Evolutionary conservation across 2,797 vertebrate genomes (phyloP), one percentile per base, ranked within the genome.

Genomic region (Delichon dasypus): DNA sequence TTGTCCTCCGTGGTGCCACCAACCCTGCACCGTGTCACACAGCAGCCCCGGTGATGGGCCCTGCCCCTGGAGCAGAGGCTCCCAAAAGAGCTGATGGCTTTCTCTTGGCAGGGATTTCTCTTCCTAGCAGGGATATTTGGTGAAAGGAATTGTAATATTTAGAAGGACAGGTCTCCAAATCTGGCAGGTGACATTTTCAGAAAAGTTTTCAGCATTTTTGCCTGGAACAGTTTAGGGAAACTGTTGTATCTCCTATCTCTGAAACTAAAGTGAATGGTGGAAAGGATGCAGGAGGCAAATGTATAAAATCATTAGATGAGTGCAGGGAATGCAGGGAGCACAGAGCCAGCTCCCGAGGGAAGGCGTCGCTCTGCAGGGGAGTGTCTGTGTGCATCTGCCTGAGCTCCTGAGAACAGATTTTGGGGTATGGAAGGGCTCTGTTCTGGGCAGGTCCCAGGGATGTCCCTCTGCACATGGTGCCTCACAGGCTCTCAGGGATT

Each of bases 251-350:
- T 73, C 26, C 72, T 85, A 45, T 23, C 15, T 19, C 64, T 36
- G 65, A 27, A 22, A 25, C n/a, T 32, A 1, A 3, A 54, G 93
- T 2, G 1, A 13, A 10, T 23, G 67, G 67, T 75, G 34, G 85
- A 50, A 4, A 4, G 2, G 0, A 51, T 25, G 10, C 78, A 11
- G 78, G 89, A 93, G 67, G 70, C 42, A 45, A 61, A 61, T 0
- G 5, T 1, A 5, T 34, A 29, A 60, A 79, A 60, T 15, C 7
- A 4, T 16, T 2, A 17, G 36, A 44, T 13, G 55, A 57, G 57
- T 1, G 9, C 60, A 16, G 77, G 10, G 17, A 36, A 19, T 0
- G 0, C 4, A 4, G n/a, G n/a, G n/a, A n/a, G n/a, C n/a, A n/a
- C n/a, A n/a, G 74, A 73, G 55, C 53, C 17, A 36, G 50, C 11